Percentiles rank a stretch among this genome's conserved stretches.
Evolutionary conservation across 2,113 vertebrate genomes (phyloP).

Genomic region (Sylvietta virens): DNA sequence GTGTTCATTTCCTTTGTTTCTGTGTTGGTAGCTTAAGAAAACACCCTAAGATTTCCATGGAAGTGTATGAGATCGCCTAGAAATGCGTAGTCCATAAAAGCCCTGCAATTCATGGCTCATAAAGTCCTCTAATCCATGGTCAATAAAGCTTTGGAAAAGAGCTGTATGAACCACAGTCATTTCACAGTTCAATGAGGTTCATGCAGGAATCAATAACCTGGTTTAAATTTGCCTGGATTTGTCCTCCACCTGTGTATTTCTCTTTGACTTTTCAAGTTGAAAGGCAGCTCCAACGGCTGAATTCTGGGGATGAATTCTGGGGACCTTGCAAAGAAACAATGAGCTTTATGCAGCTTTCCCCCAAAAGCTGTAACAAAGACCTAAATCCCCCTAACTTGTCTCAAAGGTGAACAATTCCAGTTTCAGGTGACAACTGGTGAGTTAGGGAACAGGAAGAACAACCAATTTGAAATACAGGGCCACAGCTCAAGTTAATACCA

Average conservation of each 20-base stretch:
- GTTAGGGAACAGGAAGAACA: neutral
- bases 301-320: neutral
- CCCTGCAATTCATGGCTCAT: slow-evolving; percentile 52
- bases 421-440: neutral
- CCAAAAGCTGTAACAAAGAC: neutral
- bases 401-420: neutral
- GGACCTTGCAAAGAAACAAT: neutral
- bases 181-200: slow-evolving; percentile 53
- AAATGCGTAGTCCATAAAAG: slow-evolving; percentile 29
- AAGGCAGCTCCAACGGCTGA: neutral
- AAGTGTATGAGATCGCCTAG: slow-evolving; percentile 20
- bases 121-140: slow-evolving; percentile 54
- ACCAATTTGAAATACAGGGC: neutral
- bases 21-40: slow-evolving; percentile 64
- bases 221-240: slow-evolving; percentile 26
- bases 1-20: slow-evolving; percentile 64
- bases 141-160: slow-evolving; percentile 60
- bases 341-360: neutral
- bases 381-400: neutral
- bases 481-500: neutral
- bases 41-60: slow-evolving; percentile 47
- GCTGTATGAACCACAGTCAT: slow-evolving; percentile 18
- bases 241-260: slow-evolving; percentile 20
- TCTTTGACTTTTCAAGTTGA: slow-evolving; percentile 25
- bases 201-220: slow-evolving; percentile 41